Evolutionary conservation across 2,888 invertebrate genomes (phyloP), one percentile per base, ranked within the genome.

Genomic region (Marasmarcha lunaedactyla): DNA sequence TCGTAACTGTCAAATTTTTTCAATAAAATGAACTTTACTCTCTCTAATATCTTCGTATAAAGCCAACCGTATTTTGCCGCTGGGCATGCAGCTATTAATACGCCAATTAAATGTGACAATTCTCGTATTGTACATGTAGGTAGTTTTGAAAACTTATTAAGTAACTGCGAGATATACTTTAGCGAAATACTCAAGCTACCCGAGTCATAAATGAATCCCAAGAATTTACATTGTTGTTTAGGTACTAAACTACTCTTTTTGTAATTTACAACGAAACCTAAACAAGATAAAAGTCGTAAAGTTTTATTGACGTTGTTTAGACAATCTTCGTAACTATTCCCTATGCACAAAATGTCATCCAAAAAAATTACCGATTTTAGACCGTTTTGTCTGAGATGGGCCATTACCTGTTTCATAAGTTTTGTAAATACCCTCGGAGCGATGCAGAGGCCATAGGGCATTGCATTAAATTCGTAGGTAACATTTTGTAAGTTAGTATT

Each of bases 1-100:
- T 20, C 20, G 20, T 20, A 20, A 20, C 20, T 20, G 20, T 20
- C 49, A 70, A 65, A 59, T 37, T 42, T 44, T 40, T 46, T 43
- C 39, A 42, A 7, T 20, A 20, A 20, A 5, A 20, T 5, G 20
- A 20, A 20, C 20, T 20, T 20, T 20, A 20, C 20, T 20, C 20
- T 20, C 4, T 20, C 20, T 20, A 20, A 20, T 5, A 20, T 7
- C 7, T 20, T 20, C 7, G 20, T 20, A 20, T 20, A 20, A 20
- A 20, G 20, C 20, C 20, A 20, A 20, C 20, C 20, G 20, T 20
- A 20, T 7, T 20, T 20, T 20, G 20, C 20, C 20, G 7, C 20
- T 7, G 20, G 20, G 20, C 20, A 20, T 3, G 20, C 20, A 20
- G 20, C 20, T 20, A 20, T 20, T 20, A 20, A 20, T 20, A 20